Base-by-base conservation (phyloP, 1,140 invertebrate genomes). In the Trichonephila clavata region DNA sequence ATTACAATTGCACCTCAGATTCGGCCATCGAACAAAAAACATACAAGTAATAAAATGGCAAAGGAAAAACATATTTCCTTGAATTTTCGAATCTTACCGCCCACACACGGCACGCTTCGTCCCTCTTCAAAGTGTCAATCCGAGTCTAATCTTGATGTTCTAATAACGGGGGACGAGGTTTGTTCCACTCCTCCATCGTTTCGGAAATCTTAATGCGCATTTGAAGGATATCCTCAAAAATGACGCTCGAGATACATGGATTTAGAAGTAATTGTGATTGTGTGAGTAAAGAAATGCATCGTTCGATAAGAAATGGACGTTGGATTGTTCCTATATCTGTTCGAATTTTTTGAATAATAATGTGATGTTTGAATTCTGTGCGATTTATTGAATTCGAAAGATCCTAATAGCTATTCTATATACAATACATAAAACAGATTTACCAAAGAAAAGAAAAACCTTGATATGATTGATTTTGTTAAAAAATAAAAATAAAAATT, bases 21-120 rank as follows among this genome's bases (percentile, higher is more conserved):
- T 39, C 18, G 71, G 27, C 16, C 16, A 27, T 32, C 14, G 71
- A 77, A 77, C 32, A 39, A 77, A 77, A 77, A 77, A 32, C 71
- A 32, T 16, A 77, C 32, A 32, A 77, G 71, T 39, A 27, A 77
- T 77, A 20, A 77, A 27, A 77, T 20, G 32, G 71, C 71, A 39
- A 27, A 39, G 4, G 27, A 20, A 63, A 39, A 77, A 39, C 27
- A 27, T 18, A 39, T 77, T 77, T 77, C 71, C 32, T 77, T 27
- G 71, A 77, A 77, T 32, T 77, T 32, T 77, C 24, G n/a, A 21
- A 20, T 24, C n/a, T 10, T 6, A 24, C n/a, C 81, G 57, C 81
- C 81, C 57, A 84, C 81, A 84, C 81, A 84, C 50, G n/a, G 57
- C 81, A 84, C 81, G 81, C 24, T 84, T 21, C 57, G 21, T 3